These are phyloP conservation scores for Panthera uncia DNA, from an alignment of 2,113 vertebrate species.

Conservation along the genomic window DNA sequence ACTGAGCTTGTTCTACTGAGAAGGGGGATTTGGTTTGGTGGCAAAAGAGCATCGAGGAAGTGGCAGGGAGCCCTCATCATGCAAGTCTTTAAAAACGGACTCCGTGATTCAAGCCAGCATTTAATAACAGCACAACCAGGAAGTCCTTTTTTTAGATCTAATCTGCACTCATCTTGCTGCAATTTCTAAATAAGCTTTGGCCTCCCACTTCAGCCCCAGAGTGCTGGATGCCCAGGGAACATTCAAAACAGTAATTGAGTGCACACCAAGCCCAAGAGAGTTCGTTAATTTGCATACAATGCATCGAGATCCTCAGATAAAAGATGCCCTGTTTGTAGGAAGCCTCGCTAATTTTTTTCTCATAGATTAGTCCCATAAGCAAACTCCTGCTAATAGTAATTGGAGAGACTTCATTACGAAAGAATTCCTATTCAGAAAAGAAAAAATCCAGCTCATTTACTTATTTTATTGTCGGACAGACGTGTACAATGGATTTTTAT, in stretches of 20 bases:
- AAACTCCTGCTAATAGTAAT: constrained; percentile 59
- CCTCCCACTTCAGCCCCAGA: constrained; percentile 33
- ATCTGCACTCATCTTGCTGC: constrained; percentile 48
- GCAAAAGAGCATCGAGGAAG: not conserved
- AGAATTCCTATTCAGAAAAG: constrained; percentile 59
- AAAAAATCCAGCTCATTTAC: constrained; percentile 29
- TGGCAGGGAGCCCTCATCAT: constrained; percentile 3
- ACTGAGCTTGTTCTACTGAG: not conserved
- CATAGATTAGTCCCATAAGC: constrained; percentile 59
- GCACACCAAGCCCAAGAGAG: not conserved
- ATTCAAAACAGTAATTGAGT: constrained; percentile 48
- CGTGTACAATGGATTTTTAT: constrained; percentile 15
- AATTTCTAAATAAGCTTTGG: constrained; percentile 64
- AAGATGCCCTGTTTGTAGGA: constrained; percentile 15
- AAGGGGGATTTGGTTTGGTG: not conserved
- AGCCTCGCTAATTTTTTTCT: not conserved
- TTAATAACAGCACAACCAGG: constrained; percentile 62
- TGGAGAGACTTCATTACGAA: constrained; percentile 52
- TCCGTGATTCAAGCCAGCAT: not conserved
- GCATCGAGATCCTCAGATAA: constrained; percentile 38
- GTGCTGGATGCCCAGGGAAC: not conserved
- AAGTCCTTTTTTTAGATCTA: constrained; percentile 65
- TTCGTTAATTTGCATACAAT: constrained; percentile 38
- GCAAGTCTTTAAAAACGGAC: constrained; percentile 48
- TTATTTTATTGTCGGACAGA: constrained; percentile 50